phyloP scores from a whole-genome alignment of 2,888 invertebrate genomes.

The Ptychoptera albimana region DNA sequence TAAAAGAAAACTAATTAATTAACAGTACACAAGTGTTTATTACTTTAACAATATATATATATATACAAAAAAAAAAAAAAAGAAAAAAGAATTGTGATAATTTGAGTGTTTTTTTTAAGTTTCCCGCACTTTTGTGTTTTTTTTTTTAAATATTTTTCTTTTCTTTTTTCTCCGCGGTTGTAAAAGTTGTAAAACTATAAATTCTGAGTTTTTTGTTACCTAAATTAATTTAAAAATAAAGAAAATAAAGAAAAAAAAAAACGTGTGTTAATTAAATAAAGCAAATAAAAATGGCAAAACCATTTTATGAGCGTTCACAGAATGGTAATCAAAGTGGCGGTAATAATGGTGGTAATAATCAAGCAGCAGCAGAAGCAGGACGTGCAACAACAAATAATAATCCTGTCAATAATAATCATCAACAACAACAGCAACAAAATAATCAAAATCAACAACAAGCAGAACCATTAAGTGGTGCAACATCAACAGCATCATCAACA shows the following conservation, averaged over 20 bases:
- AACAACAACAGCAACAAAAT: constrained; percentile 20
- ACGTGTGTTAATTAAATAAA: neutral
- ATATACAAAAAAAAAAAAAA: too few relatives aligned
- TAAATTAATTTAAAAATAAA: too few relatives aligned
- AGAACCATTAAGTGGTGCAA: constrained; percentile 14
- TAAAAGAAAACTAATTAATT: too few relatives aligned
- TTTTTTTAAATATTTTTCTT: too few relatives aligned
- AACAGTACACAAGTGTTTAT: too few relatives aligned
- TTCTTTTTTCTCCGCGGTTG: too few relatives aligned
- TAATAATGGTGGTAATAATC: constrained; percentile 17
- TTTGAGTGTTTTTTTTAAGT: neutral
- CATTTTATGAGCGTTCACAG: constrained; percentile 30
- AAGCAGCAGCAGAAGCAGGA: constrained; percentile 17
- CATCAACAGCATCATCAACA: constrained; percentile 10
- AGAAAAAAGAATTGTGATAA: too few relatives aligned
- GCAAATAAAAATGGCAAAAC: constrained; percentile 24
- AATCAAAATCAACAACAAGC: constrained; percentile 23
- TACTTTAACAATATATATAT: too few relatives aligned
- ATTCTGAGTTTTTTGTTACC: neutral
- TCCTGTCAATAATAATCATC: constrained; percentile 18
- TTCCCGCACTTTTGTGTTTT: neutral
- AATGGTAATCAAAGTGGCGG: constrained; percentile 18
- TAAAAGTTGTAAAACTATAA: neutral
- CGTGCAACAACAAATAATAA: neutral
- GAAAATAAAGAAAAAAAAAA: neutral